Conservation (phyloP, 1,140 invertebrate species). For the Sycophaga agraensis region DNA sequence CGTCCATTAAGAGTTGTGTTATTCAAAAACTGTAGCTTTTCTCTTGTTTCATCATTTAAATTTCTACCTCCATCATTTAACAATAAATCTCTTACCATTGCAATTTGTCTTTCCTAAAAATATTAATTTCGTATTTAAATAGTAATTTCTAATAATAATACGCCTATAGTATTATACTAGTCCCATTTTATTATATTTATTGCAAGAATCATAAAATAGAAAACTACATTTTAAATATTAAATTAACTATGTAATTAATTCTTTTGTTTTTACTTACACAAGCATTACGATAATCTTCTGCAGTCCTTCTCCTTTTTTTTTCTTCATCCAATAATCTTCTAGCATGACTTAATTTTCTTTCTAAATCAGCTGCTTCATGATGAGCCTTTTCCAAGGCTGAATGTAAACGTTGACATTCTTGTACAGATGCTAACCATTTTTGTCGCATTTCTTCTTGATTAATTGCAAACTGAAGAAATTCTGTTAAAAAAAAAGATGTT, state of each 20-base stretch:
- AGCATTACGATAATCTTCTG: constrained; percentile 65
- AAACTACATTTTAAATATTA: neutral
- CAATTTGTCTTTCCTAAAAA: constrained; percentile 71
- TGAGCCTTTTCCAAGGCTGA: constrained; percentile 67
- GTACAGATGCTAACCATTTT: constrained; percentile 68
- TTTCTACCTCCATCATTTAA: constrained; percentile 68
- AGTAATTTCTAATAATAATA: too few species aligned
- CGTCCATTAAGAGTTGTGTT: constrained; percentile 54
- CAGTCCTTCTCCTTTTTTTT: constrained; percentile 65
- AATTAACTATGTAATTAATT: neutral
- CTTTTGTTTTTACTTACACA: constrained; percentile 53
- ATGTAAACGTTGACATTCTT: constrained; percentile 68
- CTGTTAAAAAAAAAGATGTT: constrained; percentile 48
- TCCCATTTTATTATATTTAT: too few species aligned
- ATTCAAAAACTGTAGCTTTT: constrained; percentile 78
- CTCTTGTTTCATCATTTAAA: constrained; percentile 75
- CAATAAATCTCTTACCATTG: constrained; percentile 71
- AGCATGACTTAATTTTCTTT: constrained; percentile 75
- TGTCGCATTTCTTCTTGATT: constrained; percentile 71
- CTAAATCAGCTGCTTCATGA: constrained; percentile 67
- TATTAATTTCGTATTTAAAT: neutral
- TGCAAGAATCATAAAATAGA: neutral
- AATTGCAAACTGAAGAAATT: constrained; percentile 70
- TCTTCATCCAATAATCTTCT: constrained; percentile 77
- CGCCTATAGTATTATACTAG: too few species aligned